Conservation (phyloP, 1,140 invertebrate genomes). For the Semibalanus balanoides region DNA sequence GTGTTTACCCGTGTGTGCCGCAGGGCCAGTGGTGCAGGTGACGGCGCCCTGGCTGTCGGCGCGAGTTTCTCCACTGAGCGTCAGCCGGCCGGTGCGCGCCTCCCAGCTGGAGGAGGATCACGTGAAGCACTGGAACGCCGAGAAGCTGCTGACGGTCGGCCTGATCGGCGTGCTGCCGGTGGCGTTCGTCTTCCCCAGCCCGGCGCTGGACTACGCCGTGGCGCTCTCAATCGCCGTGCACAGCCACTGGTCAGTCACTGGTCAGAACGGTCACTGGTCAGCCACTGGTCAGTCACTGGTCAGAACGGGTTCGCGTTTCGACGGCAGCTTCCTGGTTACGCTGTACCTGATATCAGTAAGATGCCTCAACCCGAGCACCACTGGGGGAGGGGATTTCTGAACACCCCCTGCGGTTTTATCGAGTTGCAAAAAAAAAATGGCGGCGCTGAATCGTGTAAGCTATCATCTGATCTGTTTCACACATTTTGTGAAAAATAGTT, state of each 20-base stretch:
- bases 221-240: conserved; percentile 49
- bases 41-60: background rate
- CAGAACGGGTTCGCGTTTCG: too few relatives aligned
- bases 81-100: too few relatives aligned
- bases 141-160: conserved; percentile 41
- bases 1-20: too few relatives aligned
- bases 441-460: too few relatives aligned
- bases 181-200: conserved; percentile 42
- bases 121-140: conserved; percentile 49
- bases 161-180: conserved; percentile 47
- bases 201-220: conserved; percentile 45
- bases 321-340: too few relatives aligned
- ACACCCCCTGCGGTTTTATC: too few relatives aligned
- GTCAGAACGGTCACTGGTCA: background rate
- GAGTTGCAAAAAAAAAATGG: too few relatives aligned
- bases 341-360: too few relatives aligned
- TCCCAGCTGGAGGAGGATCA: conserved; percentile 30
- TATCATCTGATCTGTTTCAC: too few relatives aligned
- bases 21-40: background rate
- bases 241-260: conserved; percentile 47
- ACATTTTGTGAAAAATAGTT: too few relatives aligned
- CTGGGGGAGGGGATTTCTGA: too few relatives aligned
- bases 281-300: background rate
- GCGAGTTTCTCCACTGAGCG: background rate
- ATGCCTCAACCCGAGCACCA: too few relatives aligned